Percentiles rank a stretch among this genome's conserved stretches.
Conservation (phyloP, 2,888 invertebrate genomes). For the Chalcis sispes region DNA sequence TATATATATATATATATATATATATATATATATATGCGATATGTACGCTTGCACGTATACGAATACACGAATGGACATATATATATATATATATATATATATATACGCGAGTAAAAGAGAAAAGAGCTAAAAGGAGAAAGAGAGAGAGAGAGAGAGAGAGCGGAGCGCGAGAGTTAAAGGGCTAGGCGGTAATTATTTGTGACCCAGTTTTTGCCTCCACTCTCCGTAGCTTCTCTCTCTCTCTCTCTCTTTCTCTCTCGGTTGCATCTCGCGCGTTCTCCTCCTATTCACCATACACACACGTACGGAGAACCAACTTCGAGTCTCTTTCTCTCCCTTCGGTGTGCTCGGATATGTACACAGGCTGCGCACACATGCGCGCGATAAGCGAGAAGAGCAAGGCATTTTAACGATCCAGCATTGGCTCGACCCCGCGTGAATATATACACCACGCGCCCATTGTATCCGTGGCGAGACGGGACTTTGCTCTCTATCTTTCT, state of each 20-base stretch:
- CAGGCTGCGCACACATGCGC: too few relatives aligned
- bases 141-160: slow-evolving; percentile 19
- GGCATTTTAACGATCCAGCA: too few relatives aligned
- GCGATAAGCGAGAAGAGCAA: too few relatives aligned
- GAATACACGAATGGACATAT: not conserved
- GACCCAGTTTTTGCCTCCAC: slow-evolving; percentile 43
- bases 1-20: not conserved
- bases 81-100: not conserved
- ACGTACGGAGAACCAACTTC: too few relatives aligned
- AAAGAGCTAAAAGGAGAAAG: not conserved
- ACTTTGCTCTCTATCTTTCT: too few relatives aligned
- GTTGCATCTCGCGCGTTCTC: not conserved
- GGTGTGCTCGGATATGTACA: not conserved
- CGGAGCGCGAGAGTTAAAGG: slow-evolving; percentile 38
- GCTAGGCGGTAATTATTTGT: slow-evolving; percentile 53
- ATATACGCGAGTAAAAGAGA: not conserved
- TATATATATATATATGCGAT: not conserved
- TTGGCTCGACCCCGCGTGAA: too few relatives aligned
- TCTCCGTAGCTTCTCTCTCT: slow-evolving; percentile 1
- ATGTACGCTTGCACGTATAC: not conserved
- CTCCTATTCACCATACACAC: not conserved
- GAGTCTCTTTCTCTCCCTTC: too few relatives aligned
- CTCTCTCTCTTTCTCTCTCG: slow-evolving; percentile 25
- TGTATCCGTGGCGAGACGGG: too few relatives aligned
- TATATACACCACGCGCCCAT: too few relatives aligned